phyloP scores from a whole-genome alignment of 2,888 invertebrate species.

The Cheilosia variabilis region DNA sequence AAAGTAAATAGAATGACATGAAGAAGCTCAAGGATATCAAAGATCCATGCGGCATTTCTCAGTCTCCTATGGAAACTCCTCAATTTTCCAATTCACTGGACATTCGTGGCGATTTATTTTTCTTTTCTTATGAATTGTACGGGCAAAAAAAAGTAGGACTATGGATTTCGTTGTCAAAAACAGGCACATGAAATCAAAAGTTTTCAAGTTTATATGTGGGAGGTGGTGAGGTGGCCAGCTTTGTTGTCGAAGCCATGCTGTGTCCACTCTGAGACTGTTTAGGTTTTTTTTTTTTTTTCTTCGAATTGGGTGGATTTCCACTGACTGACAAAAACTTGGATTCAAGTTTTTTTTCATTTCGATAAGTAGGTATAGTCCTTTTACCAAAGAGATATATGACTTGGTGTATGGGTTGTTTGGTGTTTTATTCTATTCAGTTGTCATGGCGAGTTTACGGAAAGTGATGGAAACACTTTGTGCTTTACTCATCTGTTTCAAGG shows the following conservation, averaged over 20 bases:
- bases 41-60: constrained; percentile 56
- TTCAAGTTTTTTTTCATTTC: constrained; percentile 66
- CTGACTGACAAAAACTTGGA: constrained; percentile 45
- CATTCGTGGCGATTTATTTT: constrained; percentile 50
- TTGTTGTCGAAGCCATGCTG: constrained; percentile 29
- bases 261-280: constrained; percentile 4
- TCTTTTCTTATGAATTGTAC: constrained; percentile 26
- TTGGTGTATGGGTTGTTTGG: constrained; percentile 39
- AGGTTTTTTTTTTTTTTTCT: background rate
- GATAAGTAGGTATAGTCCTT: constrained; percentile 61
- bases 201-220: constrained; percentile 47
- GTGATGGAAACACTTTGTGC: constrained; percentile 37
- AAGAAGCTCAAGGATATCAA: constrained; percentile 57
- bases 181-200: constrained; percentile 69
- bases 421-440: constrained; percentile 51
- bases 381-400: constrained; percentile 29
- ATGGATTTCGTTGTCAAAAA: constrained; percentile 72
- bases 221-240: background rate
- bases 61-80: constrained; percentile 68
- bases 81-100: constrained; percentile 73
- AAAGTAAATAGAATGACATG: constrained; percentile 35
- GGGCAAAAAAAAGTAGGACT: constrained; percentile 21
- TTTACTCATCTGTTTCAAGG: constrained; percentile 52
- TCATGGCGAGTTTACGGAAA: constrained; percentile 57
- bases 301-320: constrained; percentile 30